Evolutionary conservation across 2,888 invertebrate species (phyloP).

Genomic region (Heliconius ethilla): DNA sequence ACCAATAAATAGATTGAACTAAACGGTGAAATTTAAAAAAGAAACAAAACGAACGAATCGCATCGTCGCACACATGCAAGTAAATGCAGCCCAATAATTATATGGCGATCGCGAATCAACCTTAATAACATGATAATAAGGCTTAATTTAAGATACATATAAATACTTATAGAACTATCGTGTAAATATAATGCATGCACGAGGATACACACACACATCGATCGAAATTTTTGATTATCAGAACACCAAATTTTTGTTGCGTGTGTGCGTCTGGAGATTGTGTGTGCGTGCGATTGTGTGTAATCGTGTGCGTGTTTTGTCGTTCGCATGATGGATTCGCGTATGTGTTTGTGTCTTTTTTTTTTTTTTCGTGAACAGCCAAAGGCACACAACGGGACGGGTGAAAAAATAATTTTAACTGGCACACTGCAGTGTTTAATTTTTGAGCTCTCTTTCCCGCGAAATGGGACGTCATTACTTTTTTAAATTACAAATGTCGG

Average conservation of each 20-base stretch:
- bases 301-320: slow-evolving; percentile 66
- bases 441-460: slow-evolving; percentile 79
- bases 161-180: slow-evolving; percentile 69
- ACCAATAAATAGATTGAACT: slow-evolving; percentile 83
- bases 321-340: slow-evolving; percentile 77
- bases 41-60: slow-evolving; percentile 79
- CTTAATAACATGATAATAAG: slow-evolving; percentile 47
- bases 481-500: slow-evolving; percentile 78
- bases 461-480: slow-evolving; percentile 80
- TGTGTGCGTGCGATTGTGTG: slow-evolving; percentile 65
- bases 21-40: slow-evolving; percentile 83
- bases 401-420: slow-evolving; percentile 82
- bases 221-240: slow-evolving; percentile 72
- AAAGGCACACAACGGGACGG: slow-evolving; percentile 62
- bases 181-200: slow-evolving; percentile 73
- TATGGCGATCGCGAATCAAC: slow-evolving; percentile 49
- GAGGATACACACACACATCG: slow-evolving; percentile 65
- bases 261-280: slow-evolving; percentile 54
- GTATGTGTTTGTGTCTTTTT: slow-evolving; percentile 76
- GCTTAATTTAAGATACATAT: slow-evolving; percentile 48
- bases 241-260: slow-evolving; percentile 72
- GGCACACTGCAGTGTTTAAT: slow-evolving; percentile 80
- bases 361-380: slow-evolving; percentile 60
- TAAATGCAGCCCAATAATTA: slow-evolving; percentile 79
- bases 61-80: slow-evolving; percentile 65